Base-by-base conservation (phyloP, 1,140 invertebrate genomes). In the Hyphantria cunea region DNA sequence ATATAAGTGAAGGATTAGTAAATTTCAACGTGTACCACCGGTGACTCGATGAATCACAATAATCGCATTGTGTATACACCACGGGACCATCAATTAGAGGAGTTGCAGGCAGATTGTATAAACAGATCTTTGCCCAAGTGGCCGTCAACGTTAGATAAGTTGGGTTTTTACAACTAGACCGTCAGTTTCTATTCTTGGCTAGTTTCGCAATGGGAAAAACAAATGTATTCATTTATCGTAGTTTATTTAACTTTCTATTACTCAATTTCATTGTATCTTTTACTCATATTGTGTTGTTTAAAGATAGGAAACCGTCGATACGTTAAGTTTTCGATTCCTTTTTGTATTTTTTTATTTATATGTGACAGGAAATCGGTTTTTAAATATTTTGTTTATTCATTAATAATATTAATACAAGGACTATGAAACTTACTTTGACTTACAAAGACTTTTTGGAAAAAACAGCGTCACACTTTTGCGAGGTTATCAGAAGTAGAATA, bases 31-130 rank as follows among this genome's bases (percentile, higher is more conserved):
- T 66, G 37, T 51, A 52, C 33, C 15, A 59, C 42, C 56, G 56
- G 51, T 56, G 47, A 51, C 51, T 41, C 61, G 58, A 55, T 68
- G 66, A 64, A 64, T 68, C 66, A 68, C 61, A 58, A 45, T 60
- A 56, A 51, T 58, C 50, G 54, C 70, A 63, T 60, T 62, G 58
- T 55, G 59, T 63, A 70, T 62, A 67, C 52, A 32, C 61, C 59
- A 51, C 74, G 74, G 71, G 70, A 73, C 78, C 80, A 66, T 79
- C 82, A 74, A 82, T 84, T 81, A 82, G 75, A 78, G 39, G 50
- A 72, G 76, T 74, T 50, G 74, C 68, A 63, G 74, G 70, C 77
- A 74, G 71, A 71, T 72, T 77, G 76, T 64, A 73, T 76, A 77
- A 78, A 72, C 66, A 70, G 64, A 65, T 62, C 74, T 75, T 75